phyloP scores from a whole-genome alignment of 1,140 invertebrate species.

The Hydropsyche tenuis region DNA sequence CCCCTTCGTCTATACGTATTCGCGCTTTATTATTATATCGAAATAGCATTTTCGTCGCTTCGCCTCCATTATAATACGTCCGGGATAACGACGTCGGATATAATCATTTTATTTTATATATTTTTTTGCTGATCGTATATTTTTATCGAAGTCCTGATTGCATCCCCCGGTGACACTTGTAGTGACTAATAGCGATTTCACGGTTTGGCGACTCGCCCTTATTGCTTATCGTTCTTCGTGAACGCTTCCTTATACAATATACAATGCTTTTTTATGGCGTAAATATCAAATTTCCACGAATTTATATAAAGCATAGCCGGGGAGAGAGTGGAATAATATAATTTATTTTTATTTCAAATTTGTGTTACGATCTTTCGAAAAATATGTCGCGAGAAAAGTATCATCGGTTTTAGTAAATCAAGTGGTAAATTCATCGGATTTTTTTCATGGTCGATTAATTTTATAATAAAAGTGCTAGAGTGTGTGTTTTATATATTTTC shows the following conservation, averaged over 20 bases:
- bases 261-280: slow-evolving; percentile 19
- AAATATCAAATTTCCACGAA: neutral
- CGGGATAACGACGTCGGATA: slow-evolving; percentile 6
- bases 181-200: slow-evolving; percentile 38
- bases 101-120: neutral
- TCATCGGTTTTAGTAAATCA: neutral
- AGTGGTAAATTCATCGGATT: neutral
- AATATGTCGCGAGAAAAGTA: neutral
- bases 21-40: no score
- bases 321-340: no score
- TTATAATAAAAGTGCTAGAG: neutral
- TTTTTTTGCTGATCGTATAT: slow-evolving; percentile 12
- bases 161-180: slow-evolving; percentile 25
- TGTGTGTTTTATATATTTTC: neutral
- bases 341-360: no score
- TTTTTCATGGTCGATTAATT: neutral
- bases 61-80: no score
- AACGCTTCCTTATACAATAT: neutral
- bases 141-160: slow-evolving; percentile 34
- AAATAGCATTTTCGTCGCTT: no score
- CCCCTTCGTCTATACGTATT: no score
- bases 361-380: neutral
- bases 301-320: neutral
- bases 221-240: slow-evolving; percentile 30
- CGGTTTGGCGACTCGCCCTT: slow-evolving; percentile 26